phyloP scores from a whole-genome alignment of 2,888 invertebrate genomes.

The Cheiracanthium punctorium region DNA sequence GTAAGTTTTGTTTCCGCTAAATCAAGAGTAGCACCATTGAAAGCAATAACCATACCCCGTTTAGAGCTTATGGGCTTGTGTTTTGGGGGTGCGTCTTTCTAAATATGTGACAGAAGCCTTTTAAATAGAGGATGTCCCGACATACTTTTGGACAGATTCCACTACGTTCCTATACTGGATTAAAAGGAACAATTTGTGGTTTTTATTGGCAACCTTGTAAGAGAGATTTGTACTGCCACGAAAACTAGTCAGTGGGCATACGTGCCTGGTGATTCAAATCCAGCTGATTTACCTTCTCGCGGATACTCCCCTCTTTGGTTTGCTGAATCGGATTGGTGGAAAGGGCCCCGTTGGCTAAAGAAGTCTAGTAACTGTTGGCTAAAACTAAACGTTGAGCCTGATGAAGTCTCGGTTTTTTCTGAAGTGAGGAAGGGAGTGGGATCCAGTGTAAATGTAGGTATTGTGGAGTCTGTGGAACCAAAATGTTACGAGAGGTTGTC shows the following conservation, averaged over 20 bases:
- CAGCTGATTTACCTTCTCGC: slow-evolving; percentile 6
- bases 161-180: not conserved
- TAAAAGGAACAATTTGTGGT: not conserved
- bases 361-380: not conserved
- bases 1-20: not conserved
- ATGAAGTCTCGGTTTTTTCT: too few species aligned
- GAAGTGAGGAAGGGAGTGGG: not conserved
- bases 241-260: not conserved
- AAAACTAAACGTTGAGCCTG: not conserved
- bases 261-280: not conserved
- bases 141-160: slow-evolving; percentile 6
- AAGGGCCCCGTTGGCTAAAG: not conserved
- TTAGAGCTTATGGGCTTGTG: not conserved
- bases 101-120: too few species aligned
- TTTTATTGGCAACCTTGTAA: not conserved
- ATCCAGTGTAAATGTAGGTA: not conserved
- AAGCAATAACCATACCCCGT: not conserved
- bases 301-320: slow-evolving; percentile 13
- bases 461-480: too few species aligned
- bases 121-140: not conserved
- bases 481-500: too few species aligned
- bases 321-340: not conserved
- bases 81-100: too few species aligned
- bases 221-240: not conserved
- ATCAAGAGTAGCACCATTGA: not conserved